Evolutionary conservation across 1,140 invertebrate species (phyloP).

Genomic region (Gryllus bimaculatus): DNA sequence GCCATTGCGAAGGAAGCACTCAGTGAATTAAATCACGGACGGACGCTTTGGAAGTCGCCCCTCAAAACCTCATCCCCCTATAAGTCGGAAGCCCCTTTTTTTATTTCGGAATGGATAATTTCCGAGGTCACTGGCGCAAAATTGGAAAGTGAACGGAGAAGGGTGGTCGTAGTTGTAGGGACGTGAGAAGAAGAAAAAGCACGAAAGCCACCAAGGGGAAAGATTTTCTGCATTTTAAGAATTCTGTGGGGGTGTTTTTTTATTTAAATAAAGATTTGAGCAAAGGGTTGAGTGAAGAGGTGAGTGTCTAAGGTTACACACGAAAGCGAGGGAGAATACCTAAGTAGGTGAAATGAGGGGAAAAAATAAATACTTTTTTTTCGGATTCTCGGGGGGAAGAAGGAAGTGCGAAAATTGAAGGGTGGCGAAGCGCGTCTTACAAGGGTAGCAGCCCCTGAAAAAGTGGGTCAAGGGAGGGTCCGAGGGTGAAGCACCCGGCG

Average conservation of each 20-base stretch:
- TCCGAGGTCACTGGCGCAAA: background rate
- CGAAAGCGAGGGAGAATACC: background rate
- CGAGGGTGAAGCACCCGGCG: too few species aligned
- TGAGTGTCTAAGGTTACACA: constrained; percentile 4
- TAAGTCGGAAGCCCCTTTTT: background rate
- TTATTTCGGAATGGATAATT: background rate
- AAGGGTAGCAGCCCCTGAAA: background rate
- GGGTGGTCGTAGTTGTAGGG: background rate
- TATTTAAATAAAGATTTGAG: constrained; percentile 1
- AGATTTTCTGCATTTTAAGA: background rate
- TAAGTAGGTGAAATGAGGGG: background rate
- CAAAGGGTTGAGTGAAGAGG: background rate
- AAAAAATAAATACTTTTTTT: background rate
- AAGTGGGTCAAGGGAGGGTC: background rate
- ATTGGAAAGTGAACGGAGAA: background rate
- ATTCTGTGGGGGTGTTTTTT: background rate
- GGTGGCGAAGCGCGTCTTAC: background rate
- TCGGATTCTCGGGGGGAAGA: background rate
- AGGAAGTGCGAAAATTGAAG: background rate
- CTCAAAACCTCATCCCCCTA: background rate
- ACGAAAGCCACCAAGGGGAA: background rate
- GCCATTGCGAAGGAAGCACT: background rate
- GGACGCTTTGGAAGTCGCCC: background rate
- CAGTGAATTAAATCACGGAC: background rate
- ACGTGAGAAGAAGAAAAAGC: background rate